phyloP scores from a whole-genome alignment of 1,140 invertebrate genomes.

The Gryllus bimaculatus region DNA sequence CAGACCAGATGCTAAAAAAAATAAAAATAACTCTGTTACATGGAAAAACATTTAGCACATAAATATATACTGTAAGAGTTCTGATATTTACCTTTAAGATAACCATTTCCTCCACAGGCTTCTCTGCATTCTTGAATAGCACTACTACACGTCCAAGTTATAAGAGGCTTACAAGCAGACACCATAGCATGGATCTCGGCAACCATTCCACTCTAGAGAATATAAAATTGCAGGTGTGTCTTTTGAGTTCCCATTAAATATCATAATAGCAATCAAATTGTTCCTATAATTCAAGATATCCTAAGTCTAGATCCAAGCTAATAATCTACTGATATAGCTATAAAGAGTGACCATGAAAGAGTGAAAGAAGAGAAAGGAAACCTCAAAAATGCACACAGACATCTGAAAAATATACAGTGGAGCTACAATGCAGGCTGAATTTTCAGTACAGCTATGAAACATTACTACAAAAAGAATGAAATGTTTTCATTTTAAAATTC shows the following conservation, averaged over 20 bases:
- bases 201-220: conserved; percentile 32
- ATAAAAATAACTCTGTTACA: conserved; percentile 10
- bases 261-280: not conserved
- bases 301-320: too few relatives aligned
- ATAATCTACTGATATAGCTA: too few relatives aligned
- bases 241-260: not conserved
- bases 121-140: conserved; percentile 85
- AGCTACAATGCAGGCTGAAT: too few relatives aligned
- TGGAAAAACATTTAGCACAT: not conserved
- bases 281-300: too few relatives aligned
- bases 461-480: too few relatives aligned
- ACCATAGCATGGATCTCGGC: conserved; percentile 88
- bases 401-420: too few relatives aligned
- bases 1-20: conserved; percentile 54
- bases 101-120: conserved; percentile 79
- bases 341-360: too few relatives aligned
- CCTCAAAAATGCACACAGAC: too few relatives aligned
- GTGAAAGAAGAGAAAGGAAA: too few relatives aligned
- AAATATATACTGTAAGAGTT: not conserved
- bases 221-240: not conserved
- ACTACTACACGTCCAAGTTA: conserved; percentile 73
- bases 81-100: conserved; percentile 49
- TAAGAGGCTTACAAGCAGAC: conserved; percentile 75
- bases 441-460: too few relatives aligned
- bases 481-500: too few relatives aligned